A percentile compares a stretch with the other conserved stretches of the same genome.
phyloP scores from a whole-genome alignment of 2,113 vertebrate genomes.

The Elephantulus edwardii region DNA sequence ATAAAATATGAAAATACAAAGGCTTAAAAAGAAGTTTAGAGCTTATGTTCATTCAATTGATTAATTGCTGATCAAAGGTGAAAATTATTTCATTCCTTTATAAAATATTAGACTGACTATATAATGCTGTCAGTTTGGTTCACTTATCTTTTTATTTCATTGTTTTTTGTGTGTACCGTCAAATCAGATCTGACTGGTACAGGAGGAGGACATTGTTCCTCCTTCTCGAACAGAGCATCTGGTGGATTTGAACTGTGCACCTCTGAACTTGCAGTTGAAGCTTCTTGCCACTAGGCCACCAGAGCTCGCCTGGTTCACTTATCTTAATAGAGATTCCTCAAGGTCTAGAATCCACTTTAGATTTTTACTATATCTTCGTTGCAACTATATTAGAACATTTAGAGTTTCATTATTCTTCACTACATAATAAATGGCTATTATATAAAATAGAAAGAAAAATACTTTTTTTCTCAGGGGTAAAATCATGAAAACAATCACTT shows the following conservation, averaged over 20 bases:
- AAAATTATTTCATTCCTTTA: conserved; percentile 30
- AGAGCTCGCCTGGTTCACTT: conserved; percentile 24
- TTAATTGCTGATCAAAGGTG: not conserved
- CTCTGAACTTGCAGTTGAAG: too few relatives aligned
- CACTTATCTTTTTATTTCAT: conserved; percentile 11
- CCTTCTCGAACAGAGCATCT: too few relatives aligned
- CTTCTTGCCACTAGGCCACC: too few relatives aligned
- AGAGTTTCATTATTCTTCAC: conserved; percentile 25
- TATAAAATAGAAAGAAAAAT: not conserved
- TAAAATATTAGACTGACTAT: not conserved
- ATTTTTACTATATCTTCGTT: conserved; percentile 42
- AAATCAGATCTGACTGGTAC: too few relatives aligned
- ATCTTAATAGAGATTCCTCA: not conserved
- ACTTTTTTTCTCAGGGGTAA: not conserved
- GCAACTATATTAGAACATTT: conserved; percentile 13
- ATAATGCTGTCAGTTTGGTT: not conserved
- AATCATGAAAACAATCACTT: not conserved
- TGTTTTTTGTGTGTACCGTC: too few relatives aligned
- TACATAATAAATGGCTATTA: conserved; percentile 31
- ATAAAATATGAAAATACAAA: not conserved
- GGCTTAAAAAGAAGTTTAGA: not conserved
- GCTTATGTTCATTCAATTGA: not conserved
- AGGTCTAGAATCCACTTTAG: not conserved
- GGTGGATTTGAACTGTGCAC: too few relatives aligned
- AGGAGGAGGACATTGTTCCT: too few relatives aligned